Conservation (phyloP, 2,888 invertebrate species). For the Volucella inflata region DNA sequence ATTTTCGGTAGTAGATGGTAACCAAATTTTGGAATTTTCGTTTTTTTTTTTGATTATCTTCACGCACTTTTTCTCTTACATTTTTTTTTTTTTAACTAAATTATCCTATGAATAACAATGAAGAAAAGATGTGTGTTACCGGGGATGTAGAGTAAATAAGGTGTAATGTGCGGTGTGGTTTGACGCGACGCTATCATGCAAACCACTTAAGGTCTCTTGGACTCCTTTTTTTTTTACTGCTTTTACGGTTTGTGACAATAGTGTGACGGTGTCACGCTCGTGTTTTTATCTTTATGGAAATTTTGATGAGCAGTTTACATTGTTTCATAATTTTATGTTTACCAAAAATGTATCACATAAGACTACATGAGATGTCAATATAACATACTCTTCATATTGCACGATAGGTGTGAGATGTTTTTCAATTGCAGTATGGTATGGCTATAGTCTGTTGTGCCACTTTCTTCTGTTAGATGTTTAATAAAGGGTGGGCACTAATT, state of each 20-base stretch:
- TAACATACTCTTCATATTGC: not conserved
- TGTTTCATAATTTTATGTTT: slow-evolving; percentile 57
- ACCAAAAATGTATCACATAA: slow-evolving; percentile 4
- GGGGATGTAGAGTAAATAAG: slow-evolving; percentile 2
- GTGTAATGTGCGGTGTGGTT: slow-evolving; percentile 10
- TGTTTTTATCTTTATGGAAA: slow-evolving; percentile 43
- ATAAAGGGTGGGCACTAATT: too few relatives aligned
- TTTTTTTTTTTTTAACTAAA: slow-evolving; percentile 29
- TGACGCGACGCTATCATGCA: slow-evolving; percentile 41
- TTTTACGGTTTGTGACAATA: slow-evolving; percentile 21
- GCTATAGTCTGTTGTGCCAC: too few relatives aligned
- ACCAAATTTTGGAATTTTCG: slow-evolving; percentile 36
- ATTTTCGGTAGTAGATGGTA: slow-evolving; percentile 24
- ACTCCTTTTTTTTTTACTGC: not conserved
- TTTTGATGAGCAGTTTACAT: slow-evolving; percentile 61
- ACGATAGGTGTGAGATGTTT: too few relatives aligned
- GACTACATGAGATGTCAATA: slow-evolving; percentile 33
- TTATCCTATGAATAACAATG: slow-evolving; percentile 63
- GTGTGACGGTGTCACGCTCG: slow-evolving; percentile 17
- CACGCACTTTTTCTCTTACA: not conserved
- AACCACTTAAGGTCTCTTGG: slow-evolving; percentile 26
- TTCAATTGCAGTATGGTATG: too few relatives aligned
- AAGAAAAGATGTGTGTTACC: slow-evolving; percentile 15
- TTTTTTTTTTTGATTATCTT: not conserved
- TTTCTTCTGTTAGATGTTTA: too few relatives aligned